Percentiles rank a stretch among this genome's conserved stretches.
These are phyloP conservation scores for Drymonia ruficornis DNA, from an alignment of 2,888 invertebrate species.

Conservation along the genomic window DNA sequence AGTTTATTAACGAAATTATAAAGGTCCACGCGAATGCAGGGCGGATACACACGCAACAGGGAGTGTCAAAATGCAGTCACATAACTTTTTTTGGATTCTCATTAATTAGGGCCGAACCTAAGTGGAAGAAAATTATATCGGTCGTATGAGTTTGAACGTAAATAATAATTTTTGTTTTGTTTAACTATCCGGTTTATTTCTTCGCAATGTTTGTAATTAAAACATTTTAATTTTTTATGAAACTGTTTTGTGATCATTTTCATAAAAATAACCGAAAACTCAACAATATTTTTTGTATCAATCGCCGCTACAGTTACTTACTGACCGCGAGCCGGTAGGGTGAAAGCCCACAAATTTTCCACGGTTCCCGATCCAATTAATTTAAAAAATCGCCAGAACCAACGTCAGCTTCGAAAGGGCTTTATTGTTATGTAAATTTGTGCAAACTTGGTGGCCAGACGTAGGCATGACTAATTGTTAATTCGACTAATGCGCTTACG, in stretches of 20 bases:
- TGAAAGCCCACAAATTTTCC: slow-evolving; percentile 65
- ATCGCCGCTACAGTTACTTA: slow-evolving; percentile 20
- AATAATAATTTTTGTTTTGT: too few species aligned
- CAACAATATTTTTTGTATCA: slow-evolving; percentile 24
- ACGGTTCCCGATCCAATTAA: slow-evolving; percentile 81
- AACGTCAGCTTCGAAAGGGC: slow-evolving; percentile 63
- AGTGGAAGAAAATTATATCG: too few species aligned
- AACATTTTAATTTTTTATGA: too few species aligned
- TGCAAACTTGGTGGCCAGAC: slow-evolving; percentile 79
- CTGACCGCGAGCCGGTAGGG: slow-evolving; percentile 64
- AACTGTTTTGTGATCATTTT: too few species aligned
- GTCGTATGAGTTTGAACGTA: too few species aligned
- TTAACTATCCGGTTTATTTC: too few species aligned
- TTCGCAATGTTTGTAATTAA: too few species aligned
- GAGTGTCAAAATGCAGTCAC: slow-evolving; percentile 1
- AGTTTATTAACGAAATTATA: neutral
- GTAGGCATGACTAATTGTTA: slow-evolving; percentile 84
- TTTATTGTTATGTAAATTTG: slow-evolving; percentile 84
- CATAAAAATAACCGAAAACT: too few species aligned
- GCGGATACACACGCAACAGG: neutral
- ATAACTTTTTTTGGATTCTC: too few species aligned
- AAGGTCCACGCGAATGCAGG: neutral
- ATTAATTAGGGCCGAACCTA: too few species aligned
- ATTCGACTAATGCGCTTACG: slow-evolving; percentile 81
- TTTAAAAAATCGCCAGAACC: slow-evolving; percentile 80